These are phyloP conservation scores for Mormyrops attenuatus DNA, from an alignment of 2,797 vertebrate genomes.

Conservation along the genomic window DNA sequence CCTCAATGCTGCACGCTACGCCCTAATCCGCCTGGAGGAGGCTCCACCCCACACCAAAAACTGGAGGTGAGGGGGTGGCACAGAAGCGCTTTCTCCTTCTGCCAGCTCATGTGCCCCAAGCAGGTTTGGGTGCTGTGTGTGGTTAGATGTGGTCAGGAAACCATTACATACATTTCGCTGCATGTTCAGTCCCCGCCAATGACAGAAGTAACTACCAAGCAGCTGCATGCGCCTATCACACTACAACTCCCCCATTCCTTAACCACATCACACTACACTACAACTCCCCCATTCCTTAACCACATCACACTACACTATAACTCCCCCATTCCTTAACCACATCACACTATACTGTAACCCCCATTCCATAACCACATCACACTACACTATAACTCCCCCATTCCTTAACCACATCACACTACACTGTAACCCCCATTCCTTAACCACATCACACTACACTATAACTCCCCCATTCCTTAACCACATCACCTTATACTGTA, in stretches of 20 bases:
- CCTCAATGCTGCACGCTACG: constrained; percentile 84
- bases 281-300: background rate
- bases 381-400: too few species aligned
- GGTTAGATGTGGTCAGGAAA: background rate
- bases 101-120: background rate
- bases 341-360: too few species aligned
- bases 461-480: background rate
- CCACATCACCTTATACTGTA: too few species aligned
- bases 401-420: too few species aligned
- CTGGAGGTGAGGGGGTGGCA: constrained; percentile 73
- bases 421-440: too few species aligned
- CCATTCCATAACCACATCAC: rapidly evolving
- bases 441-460: background rate
- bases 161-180: background rate
- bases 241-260: too few species aligned
- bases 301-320: background rate
- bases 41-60: constrained; percentile 86
- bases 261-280: too few species aligned
- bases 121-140: background rate
- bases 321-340: too few species aligned
- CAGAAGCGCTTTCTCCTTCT: background rate
- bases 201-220: background rate
- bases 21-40: constrained; percentile 82
- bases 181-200: background rate
- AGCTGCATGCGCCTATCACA: background rate